Evolutionary conservation across 2,113 vertebrate species (phyloP), one percentile per base, ranked within the genome.

Genomic region (Eublepharis macularius): DNA sequence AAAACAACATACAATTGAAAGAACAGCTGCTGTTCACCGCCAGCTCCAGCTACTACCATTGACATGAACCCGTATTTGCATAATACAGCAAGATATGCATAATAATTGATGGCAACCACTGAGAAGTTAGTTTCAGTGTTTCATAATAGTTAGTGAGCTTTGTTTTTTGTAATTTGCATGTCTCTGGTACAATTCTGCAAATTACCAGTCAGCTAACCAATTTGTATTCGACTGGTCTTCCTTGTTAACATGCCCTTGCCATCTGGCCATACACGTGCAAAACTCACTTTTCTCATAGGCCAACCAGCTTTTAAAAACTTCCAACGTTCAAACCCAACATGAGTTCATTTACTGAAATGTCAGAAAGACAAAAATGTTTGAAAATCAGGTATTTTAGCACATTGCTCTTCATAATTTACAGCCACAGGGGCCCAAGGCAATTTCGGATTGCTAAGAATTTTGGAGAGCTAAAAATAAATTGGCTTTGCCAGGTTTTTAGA

Each of bases 201-300:
- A 39, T 26, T 24, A 77, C 36, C 54, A 63, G 24, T 41, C 54
- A 51, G 14, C 72, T 60, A 63, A 65, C 43, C 70, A 63, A 51
- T 51, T 7, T 51, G 16, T 36, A 45, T 65, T 75, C 26, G 39
- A 73, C 32, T 39, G 45, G 11, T 75, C 32, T 29, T 54, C 29
- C 49, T 29, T 76, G 47, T 83, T 54, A 47, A 89, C 76, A 74
- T 74, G 39, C 1, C 14, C 5, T 68, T 47, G 36, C 2, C 19
- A n/a, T 45, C 87, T 76, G 60, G 84, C 6, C 24, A 69, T 1
- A 3, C 45, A 75, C 63, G 85, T 47, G 41, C 89, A 72, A 94
- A 84, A 39, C 14, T 10, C 1, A 89, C 0, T 0, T 32, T 45
- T 83, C 66, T 70, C 76, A 0, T 0, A 93, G 34, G 34, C 12